Conservation (phyloP, 2,797 vertebrate species). For the Lacerta agilis region DNA sequence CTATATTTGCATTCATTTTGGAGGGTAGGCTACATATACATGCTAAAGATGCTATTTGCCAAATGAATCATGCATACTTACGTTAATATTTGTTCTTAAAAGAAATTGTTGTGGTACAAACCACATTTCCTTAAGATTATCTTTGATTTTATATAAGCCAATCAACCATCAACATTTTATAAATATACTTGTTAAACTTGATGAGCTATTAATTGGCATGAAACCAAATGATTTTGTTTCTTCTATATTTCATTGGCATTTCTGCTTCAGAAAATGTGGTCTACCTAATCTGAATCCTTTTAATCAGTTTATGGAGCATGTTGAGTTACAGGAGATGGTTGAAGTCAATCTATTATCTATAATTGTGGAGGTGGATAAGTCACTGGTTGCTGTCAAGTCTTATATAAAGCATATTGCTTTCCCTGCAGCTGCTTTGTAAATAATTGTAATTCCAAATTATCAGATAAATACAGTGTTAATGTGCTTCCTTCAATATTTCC, state of each 20-base stretch:
- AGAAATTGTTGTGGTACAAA: too few species aligned
- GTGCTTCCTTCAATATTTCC: slow-evolving; percentile 3
- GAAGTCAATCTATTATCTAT: not conserved
- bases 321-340: not conserved
- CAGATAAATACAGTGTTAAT: slow-evolving; percentile 21
- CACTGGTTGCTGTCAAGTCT: not conserved
- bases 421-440: not conserved
- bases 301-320: not conserved
- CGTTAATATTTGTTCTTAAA: too few species aligned
- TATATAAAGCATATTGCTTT: slow-evolving; percentile 17
- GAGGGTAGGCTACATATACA: not conserved
- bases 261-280: not conserved
- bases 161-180: not conserved
- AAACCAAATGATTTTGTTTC: not conserved
- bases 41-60: not conserved
- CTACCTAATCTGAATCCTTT: slow-evolving; percentile 24
- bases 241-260: not conserved
- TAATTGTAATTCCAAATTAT: not conserved
- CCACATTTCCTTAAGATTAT: too few species aligned
- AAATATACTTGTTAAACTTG: not conserved
- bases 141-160: not conserved
- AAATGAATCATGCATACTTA: not conserved
- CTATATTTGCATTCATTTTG: not conserved
- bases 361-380: slow-evolving; percentile 15
- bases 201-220: not conserved